Evolutionary conservation across 2,888 invertebrate genomes (phyloP).

Genomic region (Liopterus haemorrhoidalis): DNA sequence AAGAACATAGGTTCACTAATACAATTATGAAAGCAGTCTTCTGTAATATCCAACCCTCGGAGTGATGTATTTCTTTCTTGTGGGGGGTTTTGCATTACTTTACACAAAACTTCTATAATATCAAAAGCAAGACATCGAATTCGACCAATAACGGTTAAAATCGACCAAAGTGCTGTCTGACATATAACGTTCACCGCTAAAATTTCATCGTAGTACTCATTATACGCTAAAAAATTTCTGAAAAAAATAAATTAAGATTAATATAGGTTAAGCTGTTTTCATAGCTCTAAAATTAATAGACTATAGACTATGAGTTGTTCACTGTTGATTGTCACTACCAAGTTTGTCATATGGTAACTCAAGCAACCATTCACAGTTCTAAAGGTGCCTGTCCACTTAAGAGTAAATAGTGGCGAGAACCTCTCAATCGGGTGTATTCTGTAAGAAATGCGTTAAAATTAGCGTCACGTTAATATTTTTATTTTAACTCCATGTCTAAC

Average conservation of each 20-base stretch:
- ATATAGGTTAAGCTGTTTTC: too few species aligned
- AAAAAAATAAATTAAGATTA: slow-evolving; percentile 29
- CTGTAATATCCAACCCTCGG: slow-evolving; percentile 16
- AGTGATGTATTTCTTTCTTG: slow-evolving; percentile 38
- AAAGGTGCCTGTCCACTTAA: too few species aligned
- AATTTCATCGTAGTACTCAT: slow-evolving; percentile 59
- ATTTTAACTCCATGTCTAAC: too few species aligned
- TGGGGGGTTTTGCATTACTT: slow-evolving; percentile 44
- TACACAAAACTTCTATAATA: slow-evolving; percentile 52
- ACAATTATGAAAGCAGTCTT: slow-evolving; percentile 20
- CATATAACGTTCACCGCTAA: slow-evolving; percentile 58
- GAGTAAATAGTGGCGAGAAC: too few species aligned
- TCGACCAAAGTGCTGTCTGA: slow-evolving; percentile 57
- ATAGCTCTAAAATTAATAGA: too few species aligned
- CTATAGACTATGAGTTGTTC: too few species aligned
- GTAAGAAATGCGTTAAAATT: too few species aligned
- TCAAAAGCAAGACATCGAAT: slow-evolving; percentile 52
- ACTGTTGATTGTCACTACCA: too few species aligned
- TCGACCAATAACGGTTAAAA: slow-evolving; percentile 49
- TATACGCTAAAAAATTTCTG: slow-evolving; percentile 55
- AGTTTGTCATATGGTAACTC: too few species aligned
- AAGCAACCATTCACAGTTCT: too few species aligned
- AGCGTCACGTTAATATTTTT: too few species aligned
- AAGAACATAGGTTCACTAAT: slow-evolving; percentile 23
- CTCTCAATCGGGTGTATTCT: too few species aligned